Evolutionary conservation across 2,888 invertebrate species (phyloP), one percentile per base, ranked within the genome.

Genomic region (Aphidius colemani): DNA sequence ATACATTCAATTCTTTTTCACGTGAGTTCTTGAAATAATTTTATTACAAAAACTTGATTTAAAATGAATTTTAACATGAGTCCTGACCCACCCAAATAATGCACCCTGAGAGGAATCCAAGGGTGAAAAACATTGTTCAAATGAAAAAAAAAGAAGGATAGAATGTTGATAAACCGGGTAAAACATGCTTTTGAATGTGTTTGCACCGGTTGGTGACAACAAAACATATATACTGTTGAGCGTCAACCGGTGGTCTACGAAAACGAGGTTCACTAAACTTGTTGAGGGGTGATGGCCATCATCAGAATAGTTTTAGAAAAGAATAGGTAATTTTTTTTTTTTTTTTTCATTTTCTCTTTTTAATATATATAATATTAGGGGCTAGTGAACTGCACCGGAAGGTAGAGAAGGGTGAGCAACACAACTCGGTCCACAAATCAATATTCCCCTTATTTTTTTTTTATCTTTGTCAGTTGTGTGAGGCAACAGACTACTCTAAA

Each of bases 41-140:
- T 30, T 30, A 30, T 30, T 30, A 30, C 5, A 30, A 3, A 30
- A 5, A 30, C 30, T 9, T 53, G 53, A 18, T 11, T 43, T 53
- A 53, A 11, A 46, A 8, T 57, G 39, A 45, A 57, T 57, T n/a
- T 39, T 11, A 61, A 68, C 69, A 69, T 70, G 74, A 78, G 78
- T 76, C 80, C 78, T 80, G 80, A 80, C 79, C 80, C 78, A 80
- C 80, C 80, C 79, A 76, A 81, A 81, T 76, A 76, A 77, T 78
- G 75, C 75, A 74, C 70, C 72, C 72, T 71, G 49, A 63, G 66
- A 69, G 65, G 66, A 72, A 65, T 69, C 67, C 13, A 55, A 44
- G 55, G 44, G 55, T 55, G 55, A 30, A 55, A 30, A 18, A 30
- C 30, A 30, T 30, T 30, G 30, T 30, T 30, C 30, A 30, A 30